Evolutionary conservation across 2,888 invertebrate genomes (phyloP).

Genomic region (Blastobasis lacticolella): DNA sequence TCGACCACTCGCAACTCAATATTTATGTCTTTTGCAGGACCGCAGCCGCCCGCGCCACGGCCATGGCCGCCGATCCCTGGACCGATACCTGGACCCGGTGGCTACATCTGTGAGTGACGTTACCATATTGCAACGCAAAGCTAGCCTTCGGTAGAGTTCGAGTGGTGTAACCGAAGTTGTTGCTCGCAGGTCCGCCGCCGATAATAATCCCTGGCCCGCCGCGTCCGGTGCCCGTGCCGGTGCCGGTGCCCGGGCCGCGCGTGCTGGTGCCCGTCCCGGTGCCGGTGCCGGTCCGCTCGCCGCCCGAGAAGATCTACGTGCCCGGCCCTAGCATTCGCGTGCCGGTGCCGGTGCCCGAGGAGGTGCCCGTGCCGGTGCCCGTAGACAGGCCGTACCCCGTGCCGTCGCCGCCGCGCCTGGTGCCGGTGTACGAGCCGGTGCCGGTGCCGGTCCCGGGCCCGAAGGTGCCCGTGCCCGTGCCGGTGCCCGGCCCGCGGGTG

Average conservation of each 20-base stretch:
- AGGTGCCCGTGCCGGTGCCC: conserved; percentile 21
- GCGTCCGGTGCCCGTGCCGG: conserved; percentile 50
- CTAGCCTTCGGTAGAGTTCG: no score
- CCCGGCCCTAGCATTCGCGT: conserved; percentile 30
- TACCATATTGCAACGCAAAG: no score
- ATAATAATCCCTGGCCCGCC: conserved; percentile 48
- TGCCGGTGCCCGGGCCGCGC: conserved; percentile 34
- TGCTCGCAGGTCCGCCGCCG: conserved; percentile 44
- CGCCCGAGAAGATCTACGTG: conserved; percentile 37
- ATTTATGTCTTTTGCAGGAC: not conserved
- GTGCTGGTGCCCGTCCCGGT: conserved; percentile 41
- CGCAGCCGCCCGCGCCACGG: not conserved
- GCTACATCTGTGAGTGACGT: no score
- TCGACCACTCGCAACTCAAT: not conserved
- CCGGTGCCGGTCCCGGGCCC: conserved; percentile 26
- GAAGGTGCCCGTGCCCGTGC: conserved; percentile 25
- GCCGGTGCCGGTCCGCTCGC: conserved; percentile 25
- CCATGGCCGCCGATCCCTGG: not conserved
- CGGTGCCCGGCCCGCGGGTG: conserved; percentile 35
- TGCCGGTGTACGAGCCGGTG: conserved; percentile 9
- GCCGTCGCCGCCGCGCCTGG: conserved; percentile 8
- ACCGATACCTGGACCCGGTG: not conserved
- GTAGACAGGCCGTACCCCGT: conserved; percentile 16
- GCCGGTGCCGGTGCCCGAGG: conserved; percentile 1
- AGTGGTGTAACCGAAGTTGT: no score